phyloP scores from a whole-genome alignment of 2,797 vertebrate genomes.

The Philypnodon macrostomus region DNA sequence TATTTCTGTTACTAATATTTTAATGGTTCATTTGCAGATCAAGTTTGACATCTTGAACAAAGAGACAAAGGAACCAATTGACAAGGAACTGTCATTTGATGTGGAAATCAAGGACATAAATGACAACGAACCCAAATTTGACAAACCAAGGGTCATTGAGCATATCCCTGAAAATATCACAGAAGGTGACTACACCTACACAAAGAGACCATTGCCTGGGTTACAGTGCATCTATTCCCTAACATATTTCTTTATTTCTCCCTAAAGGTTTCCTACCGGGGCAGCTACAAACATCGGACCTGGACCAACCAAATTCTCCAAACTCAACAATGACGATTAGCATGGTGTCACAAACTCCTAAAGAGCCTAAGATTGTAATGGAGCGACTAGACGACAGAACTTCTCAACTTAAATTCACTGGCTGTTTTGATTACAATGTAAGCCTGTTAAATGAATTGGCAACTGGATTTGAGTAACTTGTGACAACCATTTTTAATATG shows the following conservation, averaged over 20 bases:
- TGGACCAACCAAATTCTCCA: conserved; percentile 56
- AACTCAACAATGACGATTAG: conserved; percentile 76
- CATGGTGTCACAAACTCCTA: conserved; percentile 66
- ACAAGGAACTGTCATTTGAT: conserved; percentile 77
- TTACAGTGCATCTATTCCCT: neutral
- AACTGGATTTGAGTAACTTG: neutral
- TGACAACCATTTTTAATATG: neutral
- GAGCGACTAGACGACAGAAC: neutral
- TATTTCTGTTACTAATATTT: no score
- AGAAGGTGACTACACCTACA: conserved; percentile 56
- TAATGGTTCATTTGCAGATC: conserved; percentile 63
- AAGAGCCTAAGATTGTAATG: conserved; percentile 55
- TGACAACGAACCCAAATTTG: conserved; percentile 79
- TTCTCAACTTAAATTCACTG: conserved; percentile 56
- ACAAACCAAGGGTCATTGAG: neutral
- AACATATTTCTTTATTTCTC: neutral
- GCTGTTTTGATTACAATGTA: conserved; percentile 84
- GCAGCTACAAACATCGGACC: conserved; percentile 63
- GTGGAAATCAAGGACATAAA: conserved; percentile 81
- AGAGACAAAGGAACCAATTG: neutral
- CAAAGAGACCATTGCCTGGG: no score
- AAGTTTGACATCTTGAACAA: conserved; percentile 66
- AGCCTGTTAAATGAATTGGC: conserved; percentile 18
- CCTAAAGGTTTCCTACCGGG: conserved; percentile 49
- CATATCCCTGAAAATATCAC: conserved; percentile 55